A percentile compares a stretch with the other conserved stretches of the same genome.
Conservation (phyloP, 1,140 invertebrate genomes). For the Leptestheria dahalacensis region DNA sequence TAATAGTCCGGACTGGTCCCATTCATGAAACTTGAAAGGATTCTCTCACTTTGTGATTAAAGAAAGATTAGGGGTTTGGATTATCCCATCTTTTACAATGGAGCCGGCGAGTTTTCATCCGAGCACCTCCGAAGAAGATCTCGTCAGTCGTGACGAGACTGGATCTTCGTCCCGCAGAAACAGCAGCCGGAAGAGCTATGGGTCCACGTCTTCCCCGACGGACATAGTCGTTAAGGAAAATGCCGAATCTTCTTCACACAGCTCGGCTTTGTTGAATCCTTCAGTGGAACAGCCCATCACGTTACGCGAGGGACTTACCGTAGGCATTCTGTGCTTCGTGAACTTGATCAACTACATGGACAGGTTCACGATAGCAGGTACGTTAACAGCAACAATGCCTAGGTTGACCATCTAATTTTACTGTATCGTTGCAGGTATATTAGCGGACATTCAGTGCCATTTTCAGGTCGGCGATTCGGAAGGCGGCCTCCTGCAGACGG, state of each 20-base stretch:
- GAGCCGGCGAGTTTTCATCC: neutral
- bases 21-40: too few species aligned
- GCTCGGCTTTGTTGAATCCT: neutral
- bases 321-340: slow-evolving; percentile 70
- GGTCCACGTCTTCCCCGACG: neutral
- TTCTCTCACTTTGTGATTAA: neutral
- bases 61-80: neutral
- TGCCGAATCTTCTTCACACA: neutral
- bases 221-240: too few species aligned
- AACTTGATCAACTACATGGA: slow-evolving; percentile 99
- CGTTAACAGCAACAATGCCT: slow-evolving; percentile 20
- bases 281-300: neutral
- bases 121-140: neutral
- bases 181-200: neutral
- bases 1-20: too few species aligned
- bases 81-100: neutral
- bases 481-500: slow-evolving; percentile 83
- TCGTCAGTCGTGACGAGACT: slow-evolving; percentile 64
- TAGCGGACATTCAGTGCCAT: slow-evolving; percentile 54
- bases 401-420: neutral
- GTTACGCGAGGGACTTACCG: slow-evolving; percentile 35
- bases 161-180: neutral
- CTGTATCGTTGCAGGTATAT: slow-evolving; percentile 50
- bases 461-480: slow-evolving; percentile 58
- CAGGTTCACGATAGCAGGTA: slow-evolving; percentile 86